Evolutionary conservation across 2,113 vertebrate genomes (phyloP).

Genomic region (Galemys pyrenaicus): DNA sequence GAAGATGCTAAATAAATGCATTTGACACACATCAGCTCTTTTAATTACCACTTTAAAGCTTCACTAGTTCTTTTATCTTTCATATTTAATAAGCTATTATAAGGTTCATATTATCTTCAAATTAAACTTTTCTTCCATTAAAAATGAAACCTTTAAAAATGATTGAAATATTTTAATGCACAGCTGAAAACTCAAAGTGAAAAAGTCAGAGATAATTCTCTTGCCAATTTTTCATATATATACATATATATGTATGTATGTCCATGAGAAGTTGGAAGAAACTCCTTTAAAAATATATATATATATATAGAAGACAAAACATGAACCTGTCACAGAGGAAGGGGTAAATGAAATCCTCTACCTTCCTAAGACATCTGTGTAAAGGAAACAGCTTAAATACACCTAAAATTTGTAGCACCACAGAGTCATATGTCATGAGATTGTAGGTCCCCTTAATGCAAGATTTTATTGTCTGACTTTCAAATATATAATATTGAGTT

Average conservation of each 20-base stretch:
- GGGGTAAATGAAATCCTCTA: neutral
- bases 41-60: slow-evolving; percentile 82
- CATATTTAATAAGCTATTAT: slow-evolving; percentile 78
- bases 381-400: neutral
- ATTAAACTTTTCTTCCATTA: slow-evolving; percentile 68
- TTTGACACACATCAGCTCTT: slow-evolving; percentile 79
- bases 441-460: neutral
- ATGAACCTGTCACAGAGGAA: neutral
- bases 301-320: neutral
- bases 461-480: neutral
- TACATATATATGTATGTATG: neutral
- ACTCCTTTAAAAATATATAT: neutral
- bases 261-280: slow-evolving; percentile 13
- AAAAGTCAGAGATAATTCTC: slow-evolving; percentile 1
- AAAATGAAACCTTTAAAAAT: slow-evolving; percentile 59
- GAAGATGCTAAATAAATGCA: slow-evolving; percentile 76
- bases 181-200: slow-evolving; percentile 15
- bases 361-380: neutral
- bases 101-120: slow-evolving; percentile 70
- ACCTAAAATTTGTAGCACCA: neutral
- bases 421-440: neutral
- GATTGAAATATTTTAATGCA: slow-evolving; percentile 68
- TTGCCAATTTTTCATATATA: neutral
- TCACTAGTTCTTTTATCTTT: slow-evolving; percentile 76
- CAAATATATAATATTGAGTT: neutral